Percentiles rank a stretch among this genome's conserved stretches.
phyloP scores from a whole-genome alignment of 2,113 vertebrate genomes.

The Peucedramus taeniatus region DNA sequence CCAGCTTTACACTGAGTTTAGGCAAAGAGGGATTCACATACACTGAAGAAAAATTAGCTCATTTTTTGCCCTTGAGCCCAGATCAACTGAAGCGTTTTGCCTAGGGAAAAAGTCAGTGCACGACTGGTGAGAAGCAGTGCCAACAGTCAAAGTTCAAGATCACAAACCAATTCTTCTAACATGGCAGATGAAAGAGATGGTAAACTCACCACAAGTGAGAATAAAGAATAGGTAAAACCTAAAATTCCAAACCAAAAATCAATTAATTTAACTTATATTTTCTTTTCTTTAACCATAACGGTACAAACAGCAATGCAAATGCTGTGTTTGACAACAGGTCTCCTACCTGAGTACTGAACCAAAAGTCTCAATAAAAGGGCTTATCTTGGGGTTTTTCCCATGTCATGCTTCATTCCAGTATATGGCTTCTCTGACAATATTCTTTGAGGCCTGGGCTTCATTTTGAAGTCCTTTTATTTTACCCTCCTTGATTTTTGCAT shows the following conservation, averaged over 20 bases:
- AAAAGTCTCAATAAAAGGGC: background rate
- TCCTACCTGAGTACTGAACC: background rate
- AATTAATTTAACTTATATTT: background rate
- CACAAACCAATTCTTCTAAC: background rate
- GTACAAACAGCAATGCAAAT: background rate
- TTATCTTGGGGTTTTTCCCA: background rate
- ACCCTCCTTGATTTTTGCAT: background rate
- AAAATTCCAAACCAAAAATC: background rate
- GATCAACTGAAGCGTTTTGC: background rate
- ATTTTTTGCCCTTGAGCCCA: background rate
- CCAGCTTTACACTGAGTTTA: background rate
- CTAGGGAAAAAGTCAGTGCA: background rate
- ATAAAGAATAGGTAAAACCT: background rate
- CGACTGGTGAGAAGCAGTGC: background rate
- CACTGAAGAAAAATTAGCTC: background rate
- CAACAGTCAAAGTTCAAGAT: background rate
- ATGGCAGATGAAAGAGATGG: background rate
- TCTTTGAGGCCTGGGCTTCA: background rate
- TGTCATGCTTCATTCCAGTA: fast-evolving
- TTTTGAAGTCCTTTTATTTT: background rate
- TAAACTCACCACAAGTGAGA: background rate
- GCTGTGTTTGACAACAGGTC: background rate
- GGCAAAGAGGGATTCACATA: background rate
- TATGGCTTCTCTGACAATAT: background rate
- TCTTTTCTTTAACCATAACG: background rate